phyloP scores from a whole-genome alignment of 37 sponge, comb jelly and placozoan genomes.

The Tethya wilhelma region DNA sequence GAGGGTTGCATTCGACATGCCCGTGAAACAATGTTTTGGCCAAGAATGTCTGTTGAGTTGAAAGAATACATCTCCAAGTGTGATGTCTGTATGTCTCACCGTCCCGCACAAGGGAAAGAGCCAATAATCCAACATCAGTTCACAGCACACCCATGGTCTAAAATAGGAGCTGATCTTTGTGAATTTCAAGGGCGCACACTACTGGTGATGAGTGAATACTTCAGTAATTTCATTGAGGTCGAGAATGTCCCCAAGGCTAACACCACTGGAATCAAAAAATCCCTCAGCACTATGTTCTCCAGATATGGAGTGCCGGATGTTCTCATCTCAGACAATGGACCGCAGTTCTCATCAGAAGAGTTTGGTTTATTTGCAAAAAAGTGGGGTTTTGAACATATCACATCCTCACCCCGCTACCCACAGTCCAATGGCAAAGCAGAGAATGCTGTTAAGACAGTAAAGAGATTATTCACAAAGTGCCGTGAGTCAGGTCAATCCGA shows the following conservation, averaged over 20 bases:
- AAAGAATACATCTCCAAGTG: conserved; percentile 44
- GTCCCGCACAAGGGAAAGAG: background rate
- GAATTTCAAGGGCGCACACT: conserved; percentile 29
- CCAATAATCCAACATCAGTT: conserved; percentile 32
- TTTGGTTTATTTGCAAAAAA: conserved; percentile 23
- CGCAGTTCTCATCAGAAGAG: conserved; percentile 39
- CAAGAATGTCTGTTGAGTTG: conserved; percentile 26
- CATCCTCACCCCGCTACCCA: conserved; percentile 45
- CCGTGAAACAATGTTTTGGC: conserved; percentile 46
- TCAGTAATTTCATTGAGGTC: conserved; percentile 35
- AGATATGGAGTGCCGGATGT: conserved; percentile 26
- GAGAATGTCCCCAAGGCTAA: conserved; percentile 16
- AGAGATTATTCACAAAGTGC: conserved; percentile 45
- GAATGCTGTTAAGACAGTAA: conserved; percentile 58
- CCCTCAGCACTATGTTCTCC: conserved; percentile 7
- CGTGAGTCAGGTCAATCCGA: conserved; percentile 29
- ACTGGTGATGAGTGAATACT: conserved; percentile 56
- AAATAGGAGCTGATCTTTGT: conserved; percentile 55
- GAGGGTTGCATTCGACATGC: conserved; percentile 41
- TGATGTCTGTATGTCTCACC: conserved; percentile 16
- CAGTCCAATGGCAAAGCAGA: conserved; percentile 65
- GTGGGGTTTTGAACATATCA: conserved; percentile 49
- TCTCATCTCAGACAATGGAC: conserved; percentile 42
- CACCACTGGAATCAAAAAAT: conserved; percentile 17
- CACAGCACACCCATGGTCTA: conserved; percentile 41